These are phyloP conservation scores for Maccullochella peelii DNA, from an alignment of 2,113 vertebrate species.

Conservation along the genomic window DNA sequence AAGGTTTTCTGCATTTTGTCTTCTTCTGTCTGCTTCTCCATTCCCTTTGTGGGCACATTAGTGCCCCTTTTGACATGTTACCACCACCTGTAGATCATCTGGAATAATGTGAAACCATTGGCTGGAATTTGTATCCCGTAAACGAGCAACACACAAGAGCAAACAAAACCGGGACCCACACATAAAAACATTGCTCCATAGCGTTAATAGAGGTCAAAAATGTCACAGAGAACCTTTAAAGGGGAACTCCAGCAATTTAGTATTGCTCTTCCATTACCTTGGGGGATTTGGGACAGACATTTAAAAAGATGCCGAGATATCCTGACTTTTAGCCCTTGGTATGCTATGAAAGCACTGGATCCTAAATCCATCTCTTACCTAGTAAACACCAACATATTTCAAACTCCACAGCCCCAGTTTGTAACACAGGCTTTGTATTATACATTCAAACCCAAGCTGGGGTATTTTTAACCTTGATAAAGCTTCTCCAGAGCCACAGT, in stretches of 20 bases:
- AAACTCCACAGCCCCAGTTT: neutral
- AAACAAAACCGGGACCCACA: neutral
- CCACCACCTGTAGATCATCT: neutral
- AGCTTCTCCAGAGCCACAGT: neutral
- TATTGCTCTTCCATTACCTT: too few relatives aligned
- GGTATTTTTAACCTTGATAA: neutral
- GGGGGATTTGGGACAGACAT: neutral
- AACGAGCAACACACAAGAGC: too few relatives aligned
- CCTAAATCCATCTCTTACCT: neutral
- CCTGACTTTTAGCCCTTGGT: neutral
- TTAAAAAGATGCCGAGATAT: neutral
- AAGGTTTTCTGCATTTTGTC: neutral
- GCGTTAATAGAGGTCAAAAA: neutral
- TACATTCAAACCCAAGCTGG: neutral
- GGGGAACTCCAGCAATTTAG: neutral
- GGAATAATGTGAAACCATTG: too few relatives aligned
- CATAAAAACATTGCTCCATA: too few relatives aligned
- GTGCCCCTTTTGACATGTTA: neutral
- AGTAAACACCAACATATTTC: neutral
- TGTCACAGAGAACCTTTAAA: neutral
- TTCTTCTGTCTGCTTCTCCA: too few relatives aligned
- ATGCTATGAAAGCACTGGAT: neutral
- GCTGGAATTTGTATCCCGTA: too few relatives aligned
- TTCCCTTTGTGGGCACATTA: too few relatives aligned
- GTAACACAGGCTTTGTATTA: neutral